Evolutionary conservation across 1,140 invertebrate genomes (phyloP).

Genomic region (Pogonognathellus flavescens): DNA sequence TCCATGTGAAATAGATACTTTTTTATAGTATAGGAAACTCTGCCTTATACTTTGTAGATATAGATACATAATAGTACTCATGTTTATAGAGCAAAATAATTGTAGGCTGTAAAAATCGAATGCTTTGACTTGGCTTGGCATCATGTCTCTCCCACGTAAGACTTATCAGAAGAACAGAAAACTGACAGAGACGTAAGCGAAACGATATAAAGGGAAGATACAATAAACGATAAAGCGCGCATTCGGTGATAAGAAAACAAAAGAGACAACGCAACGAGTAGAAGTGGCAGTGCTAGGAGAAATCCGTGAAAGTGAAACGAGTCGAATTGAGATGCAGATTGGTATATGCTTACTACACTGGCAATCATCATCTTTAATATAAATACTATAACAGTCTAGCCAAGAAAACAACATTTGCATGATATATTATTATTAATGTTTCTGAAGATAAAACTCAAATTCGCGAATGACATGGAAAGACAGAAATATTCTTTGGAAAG

Average conservation of each 20-base stretch:
- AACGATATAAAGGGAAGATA: not conserved
- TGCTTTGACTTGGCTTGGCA: conserved; percentile 8
- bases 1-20: not conserved
- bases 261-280: not conserved
- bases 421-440: no score
- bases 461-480: no score
- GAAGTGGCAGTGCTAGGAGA: conserved; percentile 12
- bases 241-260: conserved; percentile 32
- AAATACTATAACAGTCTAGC: no score
- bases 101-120: conserved; percentile 19
- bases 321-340: conserved; percentile 13
- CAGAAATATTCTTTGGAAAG: no score
- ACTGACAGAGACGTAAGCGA: not conserved
- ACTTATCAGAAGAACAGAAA: conserved; percentile 6
- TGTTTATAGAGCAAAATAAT: not conserved
- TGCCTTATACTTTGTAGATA: not conserved
- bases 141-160: not conserved
- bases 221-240: not conserved
- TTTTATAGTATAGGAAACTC: not conserved
- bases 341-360: not conserved
- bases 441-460: no score
- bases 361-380: not conserved
- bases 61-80: not conserved
- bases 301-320: conserved; percentile 38
- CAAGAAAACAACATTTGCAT: no score